Evolutionary conservation across 1,140 invertebrate species (phyloP).

Genomic region (Catajapyx aquilonaris): DNA sequence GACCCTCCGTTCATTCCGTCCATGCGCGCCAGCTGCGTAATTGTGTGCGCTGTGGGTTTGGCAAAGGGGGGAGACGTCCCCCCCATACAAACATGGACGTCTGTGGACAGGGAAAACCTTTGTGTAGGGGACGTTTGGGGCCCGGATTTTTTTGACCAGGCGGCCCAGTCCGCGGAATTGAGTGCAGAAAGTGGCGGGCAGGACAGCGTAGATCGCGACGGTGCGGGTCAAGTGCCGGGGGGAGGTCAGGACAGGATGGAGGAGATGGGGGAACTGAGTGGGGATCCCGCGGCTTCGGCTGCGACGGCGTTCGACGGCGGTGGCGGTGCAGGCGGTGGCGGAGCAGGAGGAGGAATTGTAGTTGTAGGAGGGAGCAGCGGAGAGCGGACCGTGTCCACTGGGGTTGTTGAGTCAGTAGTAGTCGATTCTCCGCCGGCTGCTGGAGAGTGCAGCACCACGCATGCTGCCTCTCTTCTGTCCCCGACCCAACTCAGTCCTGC

Average conservation of each 20-base stretch:
- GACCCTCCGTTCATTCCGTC: no score
- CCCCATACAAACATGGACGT: constrained; percentile 13
- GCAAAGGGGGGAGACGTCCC: no score
- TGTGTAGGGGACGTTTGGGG: constrained; percentile 10
- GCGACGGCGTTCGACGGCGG: constrained; percentile 25
- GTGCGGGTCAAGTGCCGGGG: constrained; percentile 8
- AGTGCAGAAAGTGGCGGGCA: constrained; percentile 7
- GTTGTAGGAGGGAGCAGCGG: constrained; percentile 18
- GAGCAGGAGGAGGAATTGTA: constrained; percentile 29
- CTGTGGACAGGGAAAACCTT: constrained; percentile 10
- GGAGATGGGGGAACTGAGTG: constrained; percentile 38
- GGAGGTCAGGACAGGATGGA: constrained; percentile 36
- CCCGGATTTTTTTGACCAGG: constrained; percentile 9
- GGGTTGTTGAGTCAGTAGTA: constrained; percentile 9
- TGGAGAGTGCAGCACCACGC: no score
- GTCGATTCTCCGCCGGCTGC: no score
- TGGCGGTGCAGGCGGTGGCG: constrained; percentile 29
- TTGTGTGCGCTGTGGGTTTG: constrained; percentile 9
- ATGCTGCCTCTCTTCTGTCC: no score
- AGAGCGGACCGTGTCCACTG: no score
- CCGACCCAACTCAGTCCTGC: constrained; percentile 4
- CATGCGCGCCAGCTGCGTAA: constrained; percentile 11
- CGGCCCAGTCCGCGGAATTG: constrained; percentile 5
- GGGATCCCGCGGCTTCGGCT: constrained; percentile 34
- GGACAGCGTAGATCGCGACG: constrained; percentile 6